phyloP scores from a whole-genome alignment of 2,888 invertebrate species.

The Gisinianus flammeolus region DNA sequence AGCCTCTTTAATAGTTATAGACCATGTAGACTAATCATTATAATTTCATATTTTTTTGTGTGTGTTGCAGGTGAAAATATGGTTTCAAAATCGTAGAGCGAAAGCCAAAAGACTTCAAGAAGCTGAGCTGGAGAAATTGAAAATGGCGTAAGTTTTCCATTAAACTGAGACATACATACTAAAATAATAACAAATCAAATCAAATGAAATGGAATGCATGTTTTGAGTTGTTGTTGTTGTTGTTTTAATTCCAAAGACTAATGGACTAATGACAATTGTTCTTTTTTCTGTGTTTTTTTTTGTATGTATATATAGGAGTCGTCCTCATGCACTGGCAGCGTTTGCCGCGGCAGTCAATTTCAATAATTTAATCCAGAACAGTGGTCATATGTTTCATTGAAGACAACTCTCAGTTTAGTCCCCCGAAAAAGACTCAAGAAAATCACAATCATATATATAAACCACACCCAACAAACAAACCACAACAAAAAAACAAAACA shows the following conservation, averaged over 20 bases:
- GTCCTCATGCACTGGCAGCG: conserved; percentile 61
- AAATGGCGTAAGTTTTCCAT: conserved; percentile 61
- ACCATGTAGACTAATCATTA: background rate
- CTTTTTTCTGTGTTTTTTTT: conserved; percentile 61
- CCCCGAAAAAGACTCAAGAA: background rate
- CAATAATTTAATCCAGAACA: conserved; percentile 58
- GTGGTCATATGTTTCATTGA: conserved; percentile 58
- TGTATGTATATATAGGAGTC: conserved; percentile 67
- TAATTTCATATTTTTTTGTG: conserved; percentile 4
- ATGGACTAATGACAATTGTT: no score
- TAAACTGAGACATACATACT: background rate
- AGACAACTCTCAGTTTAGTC: conserved; percentile 33
- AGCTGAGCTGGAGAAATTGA: conserved; percentile 69
- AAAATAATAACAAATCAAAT: background rate
- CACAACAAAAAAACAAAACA: background rate
- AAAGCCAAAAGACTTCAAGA: conserved; percentile 69
- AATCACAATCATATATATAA: background rate
- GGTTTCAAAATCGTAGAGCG: conserved; percentile 63
- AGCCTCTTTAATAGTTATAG: no score
- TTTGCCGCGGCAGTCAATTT: conserved; percentile 58
- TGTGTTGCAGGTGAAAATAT: conserved; percentile 63
- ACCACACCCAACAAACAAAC: background rate
- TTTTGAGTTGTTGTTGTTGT: no score
- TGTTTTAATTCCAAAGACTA: no score
- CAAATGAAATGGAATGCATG: no score